Percentiles rank a stretch among this genome's conserved stretches.
These are phyloP conservation scores for Chiloscyllium punctatum DNA, from an alignment of 2,797 vertebrate species.

Conservation along the genomic window DNA sequence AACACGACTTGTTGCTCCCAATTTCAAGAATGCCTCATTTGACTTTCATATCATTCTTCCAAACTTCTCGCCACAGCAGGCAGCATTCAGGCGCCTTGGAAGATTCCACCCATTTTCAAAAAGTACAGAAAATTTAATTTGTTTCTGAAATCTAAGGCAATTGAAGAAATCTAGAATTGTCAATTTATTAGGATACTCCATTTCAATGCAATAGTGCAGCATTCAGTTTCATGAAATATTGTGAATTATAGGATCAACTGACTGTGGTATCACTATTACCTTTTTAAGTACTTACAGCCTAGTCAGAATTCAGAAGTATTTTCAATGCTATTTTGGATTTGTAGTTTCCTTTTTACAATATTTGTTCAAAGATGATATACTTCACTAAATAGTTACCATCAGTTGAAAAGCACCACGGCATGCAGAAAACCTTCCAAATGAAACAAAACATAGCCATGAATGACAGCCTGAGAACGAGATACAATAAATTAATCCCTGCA, in stretches of 20 bases:
- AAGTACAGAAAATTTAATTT: not conserved
- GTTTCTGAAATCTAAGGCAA: not conserved
- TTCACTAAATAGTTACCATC: not conserved
- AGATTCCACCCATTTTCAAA: not conserved
- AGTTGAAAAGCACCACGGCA: not conserved
- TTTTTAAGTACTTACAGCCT: not conserved
- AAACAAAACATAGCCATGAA: not conserved
- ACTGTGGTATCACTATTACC: not conserved
- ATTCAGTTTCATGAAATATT: not conserved
- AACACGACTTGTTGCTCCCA: too few species aligned
- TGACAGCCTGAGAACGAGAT: not conserved
- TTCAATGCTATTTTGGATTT: not conserved
- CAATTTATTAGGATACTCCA: not conserved
- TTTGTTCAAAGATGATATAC: conserved; percentile 9
- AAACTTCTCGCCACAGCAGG: too few species aligned
- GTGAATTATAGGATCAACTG: not conserved
- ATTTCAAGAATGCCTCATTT: too few species aligned
- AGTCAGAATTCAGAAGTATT: not conserved
- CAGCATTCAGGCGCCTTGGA: too few species aligned
- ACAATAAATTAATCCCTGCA: not conserved
- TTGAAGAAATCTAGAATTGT: not conserved
- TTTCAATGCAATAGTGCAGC: not conserved
- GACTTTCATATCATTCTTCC: too few species aligned
- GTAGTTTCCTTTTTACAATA: conserved; percentile 8
- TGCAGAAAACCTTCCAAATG: conserved; percentile 22